Evolutionary conservation across 2,113 vertebrate species (phyloP).

Genomic region (Prunella fulvescens): DNA sequence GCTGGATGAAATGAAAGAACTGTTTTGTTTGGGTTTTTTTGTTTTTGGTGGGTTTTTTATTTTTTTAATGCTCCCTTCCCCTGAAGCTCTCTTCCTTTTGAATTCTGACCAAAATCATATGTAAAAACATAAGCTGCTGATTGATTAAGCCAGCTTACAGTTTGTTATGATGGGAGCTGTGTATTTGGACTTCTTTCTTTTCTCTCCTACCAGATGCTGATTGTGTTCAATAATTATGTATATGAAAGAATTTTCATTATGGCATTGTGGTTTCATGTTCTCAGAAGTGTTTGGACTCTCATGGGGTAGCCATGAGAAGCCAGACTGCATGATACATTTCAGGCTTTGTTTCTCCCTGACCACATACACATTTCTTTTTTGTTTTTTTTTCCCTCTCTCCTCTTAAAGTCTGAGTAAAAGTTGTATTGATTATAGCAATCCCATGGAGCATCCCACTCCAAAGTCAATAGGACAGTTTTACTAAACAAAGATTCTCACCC

Average conservation of each 20-base stretch:
- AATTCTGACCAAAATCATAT: not conserved
- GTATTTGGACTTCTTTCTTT: not conserved
- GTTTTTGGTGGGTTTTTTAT: no score
- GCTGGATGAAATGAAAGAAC: not conserved
- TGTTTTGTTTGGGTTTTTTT: not conserved
- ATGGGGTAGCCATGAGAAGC: not conserved
- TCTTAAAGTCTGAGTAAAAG: not conserved
- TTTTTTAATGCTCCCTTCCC: not conserved
- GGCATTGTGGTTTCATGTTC: conserved; percentile 47
- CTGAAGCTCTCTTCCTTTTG: not conserved
- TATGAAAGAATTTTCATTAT: conserved; percentile 35
- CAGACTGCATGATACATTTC: conserved; percentile 21
- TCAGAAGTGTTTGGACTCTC: conserved; percentile 23
- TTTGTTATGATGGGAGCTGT: not conserved
- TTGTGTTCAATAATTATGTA: conserved; percentile 32
- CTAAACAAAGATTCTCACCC: not conserved
- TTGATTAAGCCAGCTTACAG: not conserved
- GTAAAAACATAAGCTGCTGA: not conserved
- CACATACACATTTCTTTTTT: not conserved
- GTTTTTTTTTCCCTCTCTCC: not conserved
- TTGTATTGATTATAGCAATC: not conserved
- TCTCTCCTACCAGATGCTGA: not conserved
- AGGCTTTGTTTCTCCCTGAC: conserved; percentile 34
- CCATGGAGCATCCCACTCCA: not conserved
- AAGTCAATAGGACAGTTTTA: not conserved